Conservation (phyloP, 1,140 invertebrate genomes). For the Elymnias hypermnestra region DNA sequence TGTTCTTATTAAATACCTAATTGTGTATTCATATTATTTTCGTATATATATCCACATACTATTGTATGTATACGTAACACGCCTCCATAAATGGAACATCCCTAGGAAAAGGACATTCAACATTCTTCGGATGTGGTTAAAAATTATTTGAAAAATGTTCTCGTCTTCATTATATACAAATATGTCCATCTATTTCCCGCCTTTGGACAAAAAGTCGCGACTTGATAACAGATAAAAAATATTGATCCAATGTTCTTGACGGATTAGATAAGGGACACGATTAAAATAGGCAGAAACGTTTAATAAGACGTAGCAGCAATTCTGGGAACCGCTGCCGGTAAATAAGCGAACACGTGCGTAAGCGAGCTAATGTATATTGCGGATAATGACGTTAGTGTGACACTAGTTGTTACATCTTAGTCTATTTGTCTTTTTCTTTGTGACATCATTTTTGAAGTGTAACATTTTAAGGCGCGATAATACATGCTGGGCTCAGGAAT, state of each 20-base stretch:
- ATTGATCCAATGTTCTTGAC: conserved; percentile 9
- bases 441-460: background rate
- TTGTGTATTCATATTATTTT: too few relatives aligned
- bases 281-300: conserved; percentile 24
- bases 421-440: background rate
- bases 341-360: conserved; percentile 33
- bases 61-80: too few relatives aligned
- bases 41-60: too few relatives aligned
- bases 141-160: too few relatives aligned
- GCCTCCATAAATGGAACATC: too few relatives aligned
- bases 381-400: conserved; percentile 21
- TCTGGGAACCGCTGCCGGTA: conserved; percentile 33
- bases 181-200: background rate
- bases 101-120: too few relatives aligned
- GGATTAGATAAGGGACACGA: conserved; percentile 22
- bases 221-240: background rate
- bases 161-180: background rate
- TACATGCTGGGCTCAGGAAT: too few relatives aligned
- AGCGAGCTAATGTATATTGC: conserved; percentile 22
- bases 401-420: background rate
- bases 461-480: too few relatives aligned
- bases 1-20: too few relatives aligned
- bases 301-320: conserved; percentile 20
- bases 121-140: too few relatives aligned
- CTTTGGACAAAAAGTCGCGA: background rate